Conservation (phyloP, 2,888 invertebrate species). For the Pristionchus japonicus region DNA sequence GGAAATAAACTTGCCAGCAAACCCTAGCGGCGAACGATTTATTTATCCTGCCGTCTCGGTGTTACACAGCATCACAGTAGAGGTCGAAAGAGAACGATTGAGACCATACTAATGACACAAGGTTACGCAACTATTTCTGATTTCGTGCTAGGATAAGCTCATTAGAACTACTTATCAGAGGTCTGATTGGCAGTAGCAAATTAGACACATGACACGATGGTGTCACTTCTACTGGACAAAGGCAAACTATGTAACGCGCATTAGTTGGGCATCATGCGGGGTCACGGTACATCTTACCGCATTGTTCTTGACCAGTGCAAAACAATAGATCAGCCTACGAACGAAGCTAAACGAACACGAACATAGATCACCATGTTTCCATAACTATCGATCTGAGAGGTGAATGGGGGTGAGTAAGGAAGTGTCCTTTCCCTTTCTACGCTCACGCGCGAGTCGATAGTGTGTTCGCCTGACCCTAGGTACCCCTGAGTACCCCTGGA, state of each 20-base stretch:
- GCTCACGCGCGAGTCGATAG: conserved; percentile 17
- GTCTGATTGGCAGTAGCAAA: background rate
- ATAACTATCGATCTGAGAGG: conserved; percentile 22
- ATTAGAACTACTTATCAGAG: background rate
- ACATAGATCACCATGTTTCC: background rate
- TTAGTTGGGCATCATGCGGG: background rate
- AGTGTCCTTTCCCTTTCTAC: conserved; percentile 28
- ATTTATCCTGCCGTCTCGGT: background rate
- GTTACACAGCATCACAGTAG: background rate
- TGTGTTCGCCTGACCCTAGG: background rate
- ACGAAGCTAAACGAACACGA: background rate
- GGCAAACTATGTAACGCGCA: background rate
- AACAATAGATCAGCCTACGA: background rate
- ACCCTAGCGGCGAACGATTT: too few relatives aligned
- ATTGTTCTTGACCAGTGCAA: background rate
- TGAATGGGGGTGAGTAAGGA: background rate
- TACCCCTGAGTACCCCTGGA: background rate
- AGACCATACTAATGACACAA: background rate
- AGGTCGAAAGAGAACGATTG: background rate
- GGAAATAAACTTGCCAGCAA: too few relatives aligned
- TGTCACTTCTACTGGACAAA: background rate
- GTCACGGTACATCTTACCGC: too few relatives aligned
- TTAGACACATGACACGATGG: background rate
- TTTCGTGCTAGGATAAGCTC: background rate
- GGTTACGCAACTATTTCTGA: background rate